Evolutionary conservation across 2,113 vertebrate genomes (phyloP).

Genomic region (Dasyurus viverrinus): DNA sequence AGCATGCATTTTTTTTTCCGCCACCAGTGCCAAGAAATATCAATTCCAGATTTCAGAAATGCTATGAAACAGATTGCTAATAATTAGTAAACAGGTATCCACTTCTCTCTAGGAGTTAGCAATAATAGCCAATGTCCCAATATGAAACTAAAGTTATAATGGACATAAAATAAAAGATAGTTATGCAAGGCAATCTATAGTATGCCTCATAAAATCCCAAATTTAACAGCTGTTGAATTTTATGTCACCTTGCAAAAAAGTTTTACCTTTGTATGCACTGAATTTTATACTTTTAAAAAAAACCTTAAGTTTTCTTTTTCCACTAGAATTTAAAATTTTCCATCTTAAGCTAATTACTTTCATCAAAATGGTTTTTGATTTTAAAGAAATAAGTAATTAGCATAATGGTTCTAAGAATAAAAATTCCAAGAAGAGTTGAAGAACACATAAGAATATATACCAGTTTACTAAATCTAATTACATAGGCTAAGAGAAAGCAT

Average conservation of each 20-base stretch:
- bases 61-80: not conserved
- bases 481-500: not conserved
- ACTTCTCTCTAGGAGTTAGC: not conserved
- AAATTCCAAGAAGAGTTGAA: not conserved
- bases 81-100: constrained; percentile 3
- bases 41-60: not conserved
- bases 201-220: constrained; percentile 10
- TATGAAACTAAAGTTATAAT: not conserved
- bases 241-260: constrained; percentile 10
- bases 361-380: not conserved
- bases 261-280: constrained; percentile 13
- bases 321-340: not conserved
- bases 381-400: not conserved
- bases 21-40: not conserved
- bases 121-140: constrained; percentile 32
- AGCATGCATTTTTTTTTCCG: not conserved
- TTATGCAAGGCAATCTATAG: not conserved
- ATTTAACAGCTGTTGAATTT: constrained; percentile 23
- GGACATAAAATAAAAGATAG: not conserved
- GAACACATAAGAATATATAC: not conserved
- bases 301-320: constrained; percentile 18
- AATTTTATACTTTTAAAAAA: constrained; percentile 55
- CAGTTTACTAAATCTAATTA: not conserved
- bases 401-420: not conserved
- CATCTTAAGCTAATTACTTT: not conserved